A percentile compares a stretch with the other conserved stretches of the same genome.
Evolutionary conservation across 2,113 vertebrate genomes (phyloP).

Genomic region (Aphelocoma coerulescens): DNA sequence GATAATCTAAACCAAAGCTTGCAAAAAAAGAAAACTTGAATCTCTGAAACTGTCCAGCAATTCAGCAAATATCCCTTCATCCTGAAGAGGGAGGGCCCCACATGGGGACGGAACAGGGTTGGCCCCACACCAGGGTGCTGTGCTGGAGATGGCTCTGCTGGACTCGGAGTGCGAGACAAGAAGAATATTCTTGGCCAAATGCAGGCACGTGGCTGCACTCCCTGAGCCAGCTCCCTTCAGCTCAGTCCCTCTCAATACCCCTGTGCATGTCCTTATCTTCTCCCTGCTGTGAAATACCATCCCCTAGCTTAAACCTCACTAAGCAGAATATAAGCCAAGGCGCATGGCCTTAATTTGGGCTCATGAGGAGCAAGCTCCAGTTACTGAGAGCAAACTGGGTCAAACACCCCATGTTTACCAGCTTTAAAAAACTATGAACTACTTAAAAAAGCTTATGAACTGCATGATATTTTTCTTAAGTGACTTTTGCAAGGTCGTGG

Average conservation of each 20-base stretch:
- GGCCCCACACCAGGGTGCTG: neutral
- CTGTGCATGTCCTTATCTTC: neutral
- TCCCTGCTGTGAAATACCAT: neutral
- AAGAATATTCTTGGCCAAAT: neutral
- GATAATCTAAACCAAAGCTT: neutral
- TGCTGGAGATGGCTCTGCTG: neutral
- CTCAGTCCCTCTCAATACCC: neutral
- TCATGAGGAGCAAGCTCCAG: neutral
- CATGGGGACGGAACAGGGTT: accelerated
- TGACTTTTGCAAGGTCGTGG: neutral
- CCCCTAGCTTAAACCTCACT: neutral
- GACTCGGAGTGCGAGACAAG: accelerated
- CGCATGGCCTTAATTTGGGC: neutral
- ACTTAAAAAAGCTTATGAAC: neutral
- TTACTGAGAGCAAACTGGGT: neutral
- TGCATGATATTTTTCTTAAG: neutral
- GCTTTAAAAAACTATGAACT: neutral
- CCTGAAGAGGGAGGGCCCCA: neutral
- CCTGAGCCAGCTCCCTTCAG: neutral
- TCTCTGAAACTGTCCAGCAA: neutral
- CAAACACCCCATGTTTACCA: neutral
- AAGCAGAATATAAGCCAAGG: slow-evolving; percentile 2
- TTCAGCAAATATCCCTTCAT: neutral
- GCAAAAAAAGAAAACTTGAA: neutral
- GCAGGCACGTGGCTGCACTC: accelerated